These are phyloP conservation scores for Anas platyrhynchos DNA, from an alignment of 2,113 vertebrate genomes.

Conservation along the genomic window DNA sequence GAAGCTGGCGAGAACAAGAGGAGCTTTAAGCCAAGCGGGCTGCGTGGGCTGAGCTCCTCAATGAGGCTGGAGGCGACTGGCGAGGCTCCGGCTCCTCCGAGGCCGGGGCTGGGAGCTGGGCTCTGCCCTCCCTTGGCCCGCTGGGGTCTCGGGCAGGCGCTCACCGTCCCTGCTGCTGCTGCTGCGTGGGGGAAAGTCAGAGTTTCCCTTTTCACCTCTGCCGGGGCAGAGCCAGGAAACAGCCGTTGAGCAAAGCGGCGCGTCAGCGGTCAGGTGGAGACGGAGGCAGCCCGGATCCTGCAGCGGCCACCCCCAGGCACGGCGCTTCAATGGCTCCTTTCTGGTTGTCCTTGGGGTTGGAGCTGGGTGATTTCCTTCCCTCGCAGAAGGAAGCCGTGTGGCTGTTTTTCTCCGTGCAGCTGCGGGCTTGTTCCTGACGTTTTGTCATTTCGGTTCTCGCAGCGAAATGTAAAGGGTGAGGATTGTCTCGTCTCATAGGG, in stretches of 20 bases:
- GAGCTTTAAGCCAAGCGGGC: background rate
- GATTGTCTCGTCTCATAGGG: background rate
- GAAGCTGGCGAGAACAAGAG: background rate
- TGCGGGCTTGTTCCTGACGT: background rate
- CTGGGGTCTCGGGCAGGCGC: background rate
- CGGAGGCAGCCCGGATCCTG: background rate
- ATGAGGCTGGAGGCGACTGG: background rate
- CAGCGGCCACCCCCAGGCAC: background rate
- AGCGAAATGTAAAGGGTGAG: background rate
- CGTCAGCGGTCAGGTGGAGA: background rate
- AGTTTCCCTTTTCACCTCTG: background rate
- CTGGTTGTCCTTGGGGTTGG: background rate
- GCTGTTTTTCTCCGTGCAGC: background rate
- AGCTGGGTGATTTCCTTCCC: background rate
- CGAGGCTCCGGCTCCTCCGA: background rate
- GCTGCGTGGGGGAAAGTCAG: background rate
- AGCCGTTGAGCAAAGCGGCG: rapidly evolving
- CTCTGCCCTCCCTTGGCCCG: rapidly evolving
- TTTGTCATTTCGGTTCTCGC: background rate
- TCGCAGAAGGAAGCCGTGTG: background rate
- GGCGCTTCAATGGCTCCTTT: background rate
- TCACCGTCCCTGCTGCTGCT: rapidly evolving
- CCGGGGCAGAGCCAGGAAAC: background rate
- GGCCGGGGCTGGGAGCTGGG: background rate
- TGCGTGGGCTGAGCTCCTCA: conserved; percentile 43